Evolutionary conservation across 2,797 vertebrate species (phyloP).

Genomic region (Aldrovandia affinis): DNA sequence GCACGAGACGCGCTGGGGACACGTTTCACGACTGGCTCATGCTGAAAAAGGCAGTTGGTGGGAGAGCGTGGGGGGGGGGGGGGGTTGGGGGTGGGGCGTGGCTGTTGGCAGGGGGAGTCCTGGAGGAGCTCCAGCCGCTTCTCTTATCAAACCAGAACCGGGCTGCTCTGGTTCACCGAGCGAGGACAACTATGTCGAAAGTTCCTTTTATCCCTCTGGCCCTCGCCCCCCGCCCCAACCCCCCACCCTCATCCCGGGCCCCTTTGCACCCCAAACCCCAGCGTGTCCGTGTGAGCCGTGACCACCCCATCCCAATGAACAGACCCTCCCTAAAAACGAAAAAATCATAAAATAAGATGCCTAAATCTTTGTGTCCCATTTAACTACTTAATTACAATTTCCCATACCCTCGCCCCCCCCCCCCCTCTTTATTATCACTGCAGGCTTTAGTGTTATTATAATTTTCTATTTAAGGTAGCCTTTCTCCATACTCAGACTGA

Average conservation of each 20-base stretch:
- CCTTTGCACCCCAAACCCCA: not conserved
- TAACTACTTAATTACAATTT: constrained; percentile 19
- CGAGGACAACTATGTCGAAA: not conserved
- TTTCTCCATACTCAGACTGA: constrained; percentile 2
- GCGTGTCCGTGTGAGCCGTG: not conserved
- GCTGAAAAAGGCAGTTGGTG: not conserved
- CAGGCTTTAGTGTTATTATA: constrained; percentile 15
- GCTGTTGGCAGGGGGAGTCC: too few relatives aligned
- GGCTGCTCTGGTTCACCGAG: not conserved
- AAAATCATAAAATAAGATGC: not conserved
- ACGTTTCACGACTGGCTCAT: not conserved
- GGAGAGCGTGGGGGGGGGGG: not conserved
- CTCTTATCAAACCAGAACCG: not conserved
- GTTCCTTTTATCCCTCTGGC: not conserved
- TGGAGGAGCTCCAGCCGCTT: not conserved
- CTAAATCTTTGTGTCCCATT: constrained; percentile 19
- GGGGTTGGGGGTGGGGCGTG: not conserved
- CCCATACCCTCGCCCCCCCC: not conserved
- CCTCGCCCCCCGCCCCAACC: not conserved
- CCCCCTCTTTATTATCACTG: not conserved
- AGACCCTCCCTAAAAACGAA: not conserved
- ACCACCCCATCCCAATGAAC: not conserved
- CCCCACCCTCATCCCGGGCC: not conserved
- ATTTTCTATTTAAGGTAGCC: constrained; percentile 17
- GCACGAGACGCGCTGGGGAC: not conserved